Evolutionary conservation across 2,888 invertebrate species (phyloP), one percentile per base, ranked within the genome.

Genomic region (Rapana venosa): DNA sequence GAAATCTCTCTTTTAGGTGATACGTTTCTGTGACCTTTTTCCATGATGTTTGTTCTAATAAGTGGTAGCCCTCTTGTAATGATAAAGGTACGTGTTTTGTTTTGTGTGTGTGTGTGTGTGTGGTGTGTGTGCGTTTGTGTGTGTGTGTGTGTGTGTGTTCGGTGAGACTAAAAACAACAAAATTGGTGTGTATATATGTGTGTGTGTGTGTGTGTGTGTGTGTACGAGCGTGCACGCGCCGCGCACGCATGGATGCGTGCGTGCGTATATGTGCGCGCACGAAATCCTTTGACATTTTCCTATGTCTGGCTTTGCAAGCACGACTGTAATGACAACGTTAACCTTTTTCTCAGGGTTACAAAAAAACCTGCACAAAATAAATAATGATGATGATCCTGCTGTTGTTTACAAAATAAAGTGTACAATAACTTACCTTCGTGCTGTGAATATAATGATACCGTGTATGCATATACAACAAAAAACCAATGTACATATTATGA

Each of bases 271-370:
- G 77, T 77, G 77, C 15, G 13, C 32, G 20, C 15, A 15, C 32
- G 20, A 79, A 79, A 32, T 35, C 30, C 35, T 79, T n/a, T 79
- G 17, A 79, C 32, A 20, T 61, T 79, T 79, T 32, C 17, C 32
- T 32, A 20, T 79, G 15, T 79, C 15, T 32, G 8, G 77, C 5
- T 32, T 79, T 79, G 20, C 13, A 79, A 79, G 32, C 77, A 79
- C 77, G 20, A 32, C 32, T 79, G n/a, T 74, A n/a, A 26, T 2
- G 2, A 79, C 0, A 79, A 79, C 77, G 32, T 79, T 79, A 79
- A 32, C 77, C 77, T 79, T 79, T 35, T 15, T 77, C 35, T 79
- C 77, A 79, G 77, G 32, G 77, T 79, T 79, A 79, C 32, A 79
- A 79, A 61, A 32, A 1, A 15, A 32, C 32, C 13, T 32, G 32